Conservation (phyloP, 1,140 invertebrate genomes). For the Steinernema feltiae region DNA sequence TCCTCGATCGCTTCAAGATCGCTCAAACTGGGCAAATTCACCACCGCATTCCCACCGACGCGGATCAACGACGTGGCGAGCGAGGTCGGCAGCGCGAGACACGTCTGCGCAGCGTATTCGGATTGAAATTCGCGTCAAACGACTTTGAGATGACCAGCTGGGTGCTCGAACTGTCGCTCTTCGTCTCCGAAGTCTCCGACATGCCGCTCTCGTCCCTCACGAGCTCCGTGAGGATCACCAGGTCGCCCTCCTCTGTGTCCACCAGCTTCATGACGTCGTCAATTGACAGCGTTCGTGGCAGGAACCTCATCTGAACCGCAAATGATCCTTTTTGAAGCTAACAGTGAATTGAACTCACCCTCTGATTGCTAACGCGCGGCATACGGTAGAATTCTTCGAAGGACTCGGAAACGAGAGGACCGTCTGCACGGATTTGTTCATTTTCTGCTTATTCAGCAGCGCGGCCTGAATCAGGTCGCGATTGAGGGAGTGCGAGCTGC, state of each 20-base stretch:
- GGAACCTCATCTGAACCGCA: constrained; percentile 33
- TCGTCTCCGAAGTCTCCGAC: constrained; percentile 14
- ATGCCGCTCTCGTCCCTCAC: constrained; percentile 35
- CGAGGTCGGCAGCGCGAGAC: constrained; percentile 15
- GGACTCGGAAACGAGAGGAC: constrained; percentile 45
- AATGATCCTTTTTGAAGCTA: neutral
- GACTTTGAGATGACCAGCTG: constrained; percentile 45
- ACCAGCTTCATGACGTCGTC: constrained; percentile 51
- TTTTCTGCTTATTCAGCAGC: constrained; percentile 27
- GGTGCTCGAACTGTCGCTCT: constrained; percentile 21
- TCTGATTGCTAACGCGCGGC: constrained; percentile 21
- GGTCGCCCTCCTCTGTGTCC: constrained; percentile 50
- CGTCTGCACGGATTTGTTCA: constrained; percentile 35
- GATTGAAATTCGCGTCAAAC: constrained; percentile 38
- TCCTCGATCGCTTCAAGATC: constrained; percentile 45
- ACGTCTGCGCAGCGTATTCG: neutral
- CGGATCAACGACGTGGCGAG: neutral
- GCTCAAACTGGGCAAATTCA: constrained; percentile 16
- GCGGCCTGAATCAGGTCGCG: constrained; percentile 26
- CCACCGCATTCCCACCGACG: neutral
- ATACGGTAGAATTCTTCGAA: constrained; percentile 27
- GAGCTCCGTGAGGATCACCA: constrained; percentile 38
- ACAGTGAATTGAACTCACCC: constrained; percentile 25
- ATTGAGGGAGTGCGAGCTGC: constrained; percentile 38
- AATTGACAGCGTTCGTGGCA: constrained; percentile 43